Base-by-base conservation (phyloP, 2,113 vertebrate genomes). In the Strix uralensis region DNA sequence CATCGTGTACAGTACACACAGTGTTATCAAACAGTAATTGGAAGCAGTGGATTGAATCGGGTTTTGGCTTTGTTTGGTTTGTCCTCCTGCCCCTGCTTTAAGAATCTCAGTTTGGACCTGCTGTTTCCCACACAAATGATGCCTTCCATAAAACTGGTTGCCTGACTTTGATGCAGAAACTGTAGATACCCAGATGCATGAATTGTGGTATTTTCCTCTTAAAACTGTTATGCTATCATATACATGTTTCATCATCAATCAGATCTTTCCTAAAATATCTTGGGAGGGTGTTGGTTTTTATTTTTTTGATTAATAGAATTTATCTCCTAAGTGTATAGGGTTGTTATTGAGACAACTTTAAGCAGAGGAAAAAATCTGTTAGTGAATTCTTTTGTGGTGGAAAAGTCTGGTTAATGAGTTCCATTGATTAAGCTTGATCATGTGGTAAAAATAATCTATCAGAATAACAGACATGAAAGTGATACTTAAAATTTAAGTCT, bases 1-100 rank as follows among this genome's bases (percentile, higher is more conserved):
- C 65, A 98, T 99, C 58, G 32, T 97, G 22, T 98, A 98, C 94
- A 98, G 91, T 12, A 98, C 97, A 30, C 99, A 97, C 78, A 99
- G 98, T 67, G 89, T 98, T 52, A 89, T 98, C 88, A 98, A 87
- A n/a, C 94, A 94, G 62, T 98, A 95, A 96, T 47, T 51, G 62
- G 59, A 66, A 75, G 59, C 86, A 55, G 19, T 20, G 63, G 82
- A 52, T 78, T 58, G 34, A 23, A 34, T 21, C 1, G 7, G n/a
- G 3, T 23, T 85, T 94, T 65, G 49, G 46, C 20, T 80, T 54
- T 40, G 7, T 74, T 70, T 79, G 20, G 4, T 59, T n/a, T 55
- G 14, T 20, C 3, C 6, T 10, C 19, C 13, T 18, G 4, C 8
- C 1, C 10, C 10, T 7, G 11, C 11, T 61, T 88, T 36, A 44